Evolutionary conservation across 2,888 invertebrate species (phyloP).

Genomic region (Pristionchus mayeri): DNA sequence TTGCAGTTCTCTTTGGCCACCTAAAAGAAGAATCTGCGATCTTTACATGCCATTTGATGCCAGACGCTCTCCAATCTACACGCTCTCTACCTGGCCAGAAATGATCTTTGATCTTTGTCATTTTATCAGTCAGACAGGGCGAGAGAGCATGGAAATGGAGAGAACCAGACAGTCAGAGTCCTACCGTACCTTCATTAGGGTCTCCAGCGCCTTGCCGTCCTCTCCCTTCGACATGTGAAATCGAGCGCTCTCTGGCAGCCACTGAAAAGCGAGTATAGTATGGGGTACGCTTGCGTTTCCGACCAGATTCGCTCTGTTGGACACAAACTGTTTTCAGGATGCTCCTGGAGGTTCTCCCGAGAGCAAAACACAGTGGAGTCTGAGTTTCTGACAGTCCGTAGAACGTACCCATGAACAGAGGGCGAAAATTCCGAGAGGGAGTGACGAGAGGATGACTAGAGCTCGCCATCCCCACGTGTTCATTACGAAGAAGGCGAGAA

Average conservation of each 20-base stretch:
- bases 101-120: constrained; percentile 38
- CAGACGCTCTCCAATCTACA: too few species aligned
- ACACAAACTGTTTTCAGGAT: not conserved
- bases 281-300: not conserved
- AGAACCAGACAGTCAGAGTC: too few species aligned
- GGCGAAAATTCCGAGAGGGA: constrained; percentile 88
- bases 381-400: not conserved
- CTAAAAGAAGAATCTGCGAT: constrained; percentile 57
- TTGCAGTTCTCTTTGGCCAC: constrained; percentile 91
- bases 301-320: constrained; percentile 22
- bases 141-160: too few species aligned
- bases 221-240: constrained; percentile 90
- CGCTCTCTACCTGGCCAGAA: too few species aligned
- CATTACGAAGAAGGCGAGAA: constrained; percentile 91
- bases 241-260: constrained; percentile 93
- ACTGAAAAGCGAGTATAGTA: constrained; percentile 81
- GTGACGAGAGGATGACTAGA: constrained; percentile 90
- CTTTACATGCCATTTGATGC: too few species aligned
- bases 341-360: not conserved
- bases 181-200: constrained; percentile 82
- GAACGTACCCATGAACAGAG: constrained; percentile 55
- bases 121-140: too few species aligned
- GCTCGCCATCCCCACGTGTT: constrained; percentile 92
- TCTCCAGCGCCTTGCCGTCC: constrained; percentile 88
- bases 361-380: too few species aligned